Evolutionary conservation across 2,797 vertebrate genomes (phyloP).

Genomic region (Gouania willdenowi): DNA sequence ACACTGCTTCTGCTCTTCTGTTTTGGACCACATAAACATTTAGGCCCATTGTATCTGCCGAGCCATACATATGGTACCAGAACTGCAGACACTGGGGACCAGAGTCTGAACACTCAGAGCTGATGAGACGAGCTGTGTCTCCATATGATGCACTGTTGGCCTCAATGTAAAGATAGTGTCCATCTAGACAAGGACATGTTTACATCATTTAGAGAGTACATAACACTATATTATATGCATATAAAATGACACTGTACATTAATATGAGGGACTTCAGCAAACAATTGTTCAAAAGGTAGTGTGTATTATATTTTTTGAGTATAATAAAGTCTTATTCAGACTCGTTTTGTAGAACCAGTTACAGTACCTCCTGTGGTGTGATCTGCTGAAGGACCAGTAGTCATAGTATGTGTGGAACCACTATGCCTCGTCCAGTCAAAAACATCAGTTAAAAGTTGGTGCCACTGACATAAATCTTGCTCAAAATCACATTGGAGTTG

Average conservation of each 20-base stretch:
- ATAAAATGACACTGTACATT: too few species aligned
- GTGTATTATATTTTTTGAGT: not conserved
- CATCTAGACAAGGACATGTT: slow-evolving; percentile 41
- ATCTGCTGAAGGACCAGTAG: slow-evolving; percentile 61
- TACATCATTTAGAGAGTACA: too few species aligned
- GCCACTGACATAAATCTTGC: slow-evolving; percentile 60
- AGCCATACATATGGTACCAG: slow-evolving; percentile 78
- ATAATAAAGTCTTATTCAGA: too few species aligned
- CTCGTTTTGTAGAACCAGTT: too few species aligned
- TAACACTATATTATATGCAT: too few species aligned
- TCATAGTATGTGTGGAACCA: slow-evolving; percentile 52
- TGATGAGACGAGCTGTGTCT: slow-evolving; percentile 67
- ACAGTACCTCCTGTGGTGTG: slow-evolving; percentile 69
- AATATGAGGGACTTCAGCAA: too few species aligned
- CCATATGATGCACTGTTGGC: slow-evolving; percentile 45
- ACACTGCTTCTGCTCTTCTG: slow-evolving; percentile 33
- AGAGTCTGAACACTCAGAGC: slow-evolving; percentile 51
- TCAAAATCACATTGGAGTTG: slow-evolving; percentile 63
- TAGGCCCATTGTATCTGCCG: slow-evolving; percentile 72
- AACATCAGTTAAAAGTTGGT: slow-evolving; percentile 48
- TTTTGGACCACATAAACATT: slow-evolving; percentile 60
- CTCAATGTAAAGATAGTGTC: slow-evolving; percentile 71
- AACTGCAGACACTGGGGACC: slow-evolving; percentile 75
- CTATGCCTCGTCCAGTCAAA: slow-evolving; percentile 67
- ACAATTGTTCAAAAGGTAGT: not conserved